Evolutionary conservation across 53 echinoderm and acorn worm genomes (phyloP).

Genomic region (Echinarachnius parma): DNA sequence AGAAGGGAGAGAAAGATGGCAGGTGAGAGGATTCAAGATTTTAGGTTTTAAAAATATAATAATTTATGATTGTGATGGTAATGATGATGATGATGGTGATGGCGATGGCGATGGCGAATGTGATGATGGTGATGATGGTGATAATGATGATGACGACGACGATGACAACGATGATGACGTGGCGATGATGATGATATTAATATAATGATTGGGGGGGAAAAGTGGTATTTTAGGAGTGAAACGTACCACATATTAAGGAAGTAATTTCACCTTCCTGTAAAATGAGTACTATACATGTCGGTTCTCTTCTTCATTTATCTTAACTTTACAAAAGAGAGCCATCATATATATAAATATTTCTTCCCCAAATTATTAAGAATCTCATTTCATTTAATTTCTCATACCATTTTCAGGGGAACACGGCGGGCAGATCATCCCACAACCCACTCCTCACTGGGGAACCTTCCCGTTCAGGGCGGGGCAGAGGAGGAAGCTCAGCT

Average conservation of each 20-base stretch:
- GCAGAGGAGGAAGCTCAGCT: slow-evolving; percentile 11
- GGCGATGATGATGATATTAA: not conserved
- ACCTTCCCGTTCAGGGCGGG: slow-evolving; percentile 15
- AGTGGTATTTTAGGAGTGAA: too few species aligned
- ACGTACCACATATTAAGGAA: too few species aligned
- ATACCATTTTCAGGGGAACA: too few species aligned
- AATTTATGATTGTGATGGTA: not conserved
- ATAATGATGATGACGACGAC: not conserved
- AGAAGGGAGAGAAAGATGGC: not conserved
- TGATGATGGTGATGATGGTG: slow-evolving; percentile 20
- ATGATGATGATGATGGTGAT: slow-evolving; percentile 3
- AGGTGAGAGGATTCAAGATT: slow-evolving; percentile 11
- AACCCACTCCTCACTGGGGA: slow-evolving; percentile 18
- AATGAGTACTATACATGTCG: too few species aligned
- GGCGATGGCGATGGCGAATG: not conserved
- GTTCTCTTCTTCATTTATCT: too few species aligned
- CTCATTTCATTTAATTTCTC: too few species aligned
- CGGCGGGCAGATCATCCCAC: not conserved
- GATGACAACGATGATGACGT: not conserved
- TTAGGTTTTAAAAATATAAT: too few species aligned
- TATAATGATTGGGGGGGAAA: too few species aligned
- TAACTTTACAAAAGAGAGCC: too few species aligned
- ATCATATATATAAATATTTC: too few species aligned
- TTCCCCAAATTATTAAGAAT: too few species aligned
- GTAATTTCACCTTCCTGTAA: too few species aligned